phyloP scores from a whole-genome alignment of 1,140 invertebrate species.

The Zaprionus capensis region DNA sequence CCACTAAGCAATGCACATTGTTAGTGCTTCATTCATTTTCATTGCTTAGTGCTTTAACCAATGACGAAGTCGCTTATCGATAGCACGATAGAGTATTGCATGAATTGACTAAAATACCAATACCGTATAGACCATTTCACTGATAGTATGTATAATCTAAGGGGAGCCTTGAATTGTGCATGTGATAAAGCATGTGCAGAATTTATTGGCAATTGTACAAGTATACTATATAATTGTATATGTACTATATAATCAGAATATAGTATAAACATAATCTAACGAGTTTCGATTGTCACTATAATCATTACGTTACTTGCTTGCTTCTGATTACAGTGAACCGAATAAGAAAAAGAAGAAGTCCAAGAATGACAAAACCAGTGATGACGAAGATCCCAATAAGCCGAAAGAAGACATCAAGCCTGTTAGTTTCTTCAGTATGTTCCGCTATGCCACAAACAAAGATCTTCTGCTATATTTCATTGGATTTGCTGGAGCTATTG shows the following conservation, averaged over 20 bases:
- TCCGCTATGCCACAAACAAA: slow-evolving; percentile 68
- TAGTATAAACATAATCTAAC: neutral
- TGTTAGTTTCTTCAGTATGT: slow-evolving; percentile 66
- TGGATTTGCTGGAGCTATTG: slow-evolving; percentile 86
- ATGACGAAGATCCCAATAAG: slow-evolving; percentile 33
- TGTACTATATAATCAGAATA: neutral
- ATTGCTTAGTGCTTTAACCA: neutral
- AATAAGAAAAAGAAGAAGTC: slow-evolving; percentile 65
- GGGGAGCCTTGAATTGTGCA: neutral
- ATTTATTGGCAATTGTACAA: neutral
- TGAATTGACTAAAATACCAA: slow-evolving; percentile 8
- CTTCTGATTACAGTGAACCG: slow-evolving; percentile 55
- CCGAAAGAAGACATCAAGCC: slow-evolving; percentile 64
- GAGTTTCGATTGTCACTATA: neutral
- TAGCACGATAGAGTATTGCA: neutral
- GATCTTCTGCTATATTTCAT: slow-evolving; percentile 87
- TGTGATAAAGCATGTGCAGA: neutral
- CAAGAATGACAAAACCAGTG: slow-evolving; percentile 50
- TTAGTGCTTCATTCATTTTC: too few species aligned
- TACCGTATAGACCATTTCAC: neutral
- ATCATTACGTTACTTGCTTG: neutral
- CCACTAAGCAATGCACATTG: too few species aligned
- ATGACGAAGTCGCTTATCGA: slow-evolving; percentile 45
- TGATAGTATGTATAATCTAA: slow-evolving; percentile 8
- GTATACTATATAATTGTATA: neutral